Percentiles rank a stretch among this genome's conserved stretches.
Evolutionary conservation across 2,113 vertebrate genomes (phyloP).

Genomic region (Shinisaurus crocodilurus): DNA sequence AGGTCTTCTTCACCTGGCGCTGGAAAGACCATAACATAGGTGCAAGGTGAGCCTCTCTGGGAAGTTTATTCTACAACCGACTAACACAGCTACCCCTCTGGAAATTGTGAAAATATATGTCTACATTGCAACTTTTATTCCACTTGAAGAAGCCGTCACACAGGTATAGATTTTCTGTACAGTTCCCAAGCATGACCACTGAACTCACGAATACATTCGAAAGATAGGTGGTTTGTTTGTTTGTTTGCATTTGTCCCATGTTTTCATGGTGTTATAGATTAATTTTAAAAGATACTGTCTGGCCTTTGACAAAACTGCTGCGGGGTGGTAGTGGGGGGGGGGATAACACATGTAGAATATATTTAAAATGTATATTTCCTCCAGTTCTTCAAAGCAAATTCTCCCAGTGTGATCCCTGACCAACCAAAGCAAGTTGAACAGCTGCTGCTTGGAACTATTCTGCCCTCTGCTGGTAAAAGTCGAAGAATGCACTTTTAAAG

Average conservation of each 20-base stretch:
- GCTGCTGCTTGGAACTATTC: constrained; percentile 29
- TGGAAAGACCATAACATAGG: too few species aligned
- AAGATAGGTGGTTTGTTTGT: not conserved
- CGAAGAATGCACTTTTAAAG: accelerated
- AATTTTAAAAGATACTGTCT: not conserved
- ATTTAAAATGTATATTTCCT: not conserved
- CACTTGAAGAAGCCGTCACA: not conserved
- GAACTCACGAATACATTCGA: not conserved
- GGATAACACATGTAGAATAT: not conserved
- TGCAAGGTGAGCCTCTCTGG: too few species aligned
- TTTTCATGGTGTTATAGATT: not conserved
- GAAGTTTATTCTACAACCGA: too few species aligned
- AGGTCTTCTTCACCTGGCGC: too few species aligned
- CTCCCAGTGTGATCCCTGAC: not conserved
- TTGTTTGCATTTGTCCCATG: not conserved
- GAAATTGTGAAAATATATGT: not conserved
- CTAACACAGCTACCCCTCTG: too few species aligned
- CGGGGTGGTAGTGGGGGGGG: too few species aligned
- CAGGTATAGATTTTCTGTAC: not conserved
- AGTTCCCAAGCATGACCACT: not conserved
- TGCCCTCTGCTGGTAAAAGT: constrained; percentile 64
- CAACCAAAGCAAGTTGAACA: accelerated
- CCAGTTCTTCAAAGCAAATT: not conserved
- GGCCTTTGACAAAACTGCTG: not conserved
- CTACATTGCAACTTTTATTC: not conserved